Percentiles rank a stretch among this genome's conserved stretches.
These are phyloP conservation scores for Eolophus roseicapilla DNA, from an alignment of 2,113 vertebrate genomes.

Conservation along the genomic window DNA sequence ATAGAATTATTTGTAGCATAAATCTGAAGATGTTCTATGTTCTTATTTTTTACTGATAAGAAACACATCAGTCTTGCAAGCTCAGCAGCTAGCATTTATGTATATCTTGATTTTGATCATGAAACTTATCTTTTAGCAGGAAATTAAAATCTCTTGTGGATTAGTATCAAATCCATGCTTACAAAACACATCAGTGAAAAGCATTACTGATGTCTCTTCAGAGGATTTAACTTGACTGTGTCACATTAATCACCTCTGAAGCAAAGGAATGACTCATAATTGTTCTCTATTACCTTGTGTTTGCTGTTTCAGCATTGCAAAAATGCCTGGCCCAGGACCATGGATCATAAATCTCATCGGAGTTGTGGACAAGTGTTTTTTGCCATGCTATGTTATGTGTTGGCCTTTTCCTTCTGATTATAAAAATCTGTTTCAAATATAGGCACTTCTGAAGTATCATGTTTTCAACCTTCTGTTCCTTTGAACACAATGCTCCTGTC, in stretches of 20 bases:
- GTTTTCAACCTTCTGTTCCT: neutral
- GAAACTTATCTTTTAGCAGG: slow-evolving; percentile 41
- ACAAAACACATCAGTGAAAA: slow-evolving; percentile 34
- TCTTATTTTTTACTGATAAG: slow-evolving; percentile 32
- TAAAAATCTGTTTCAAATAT: neutral
- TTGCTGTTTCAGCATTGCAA: slow-evolving; percentile 30
- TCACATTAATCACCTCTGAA: slow-evolving; percentile 55
- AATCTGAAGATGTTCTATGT: slow-evolving; percentile 17
- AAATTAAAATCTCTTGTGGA: slow-evolving; percentile 67
- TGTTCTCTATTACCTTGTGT: slow-evolving; percentile 45
- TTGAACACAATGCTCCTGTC: neutral
- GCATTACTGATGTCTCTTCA: neutral
- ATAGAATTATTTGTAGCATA: neutral
- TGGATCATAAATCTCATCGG: slow-evolving; percentile 12
- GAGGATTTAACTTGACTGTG: neutral
- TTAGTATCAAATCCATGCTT: slow-evolving; percentile 33
- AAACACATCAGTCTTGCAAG: neutral
- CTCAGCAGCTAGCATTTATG: neutral
- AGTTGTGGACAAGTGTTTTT: neutral
- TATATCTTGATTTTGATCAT: slow-evolving; percentile 16
- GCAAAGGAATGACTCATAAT: slow-evolving; percentile 44
- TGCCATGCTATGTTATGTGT: neutral
- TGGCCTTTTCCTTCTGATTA: neutral
- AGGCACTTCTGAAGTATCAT: neutral
- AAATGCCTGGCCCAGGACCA: neutral